A percentile compares a stretch with the other conserved stretches of the same genome.
Evolutionary conservation across 2,888 invertebrate genomes (phyloP).

Genomic region (Venustoraphidia nigricollis): DNA sequence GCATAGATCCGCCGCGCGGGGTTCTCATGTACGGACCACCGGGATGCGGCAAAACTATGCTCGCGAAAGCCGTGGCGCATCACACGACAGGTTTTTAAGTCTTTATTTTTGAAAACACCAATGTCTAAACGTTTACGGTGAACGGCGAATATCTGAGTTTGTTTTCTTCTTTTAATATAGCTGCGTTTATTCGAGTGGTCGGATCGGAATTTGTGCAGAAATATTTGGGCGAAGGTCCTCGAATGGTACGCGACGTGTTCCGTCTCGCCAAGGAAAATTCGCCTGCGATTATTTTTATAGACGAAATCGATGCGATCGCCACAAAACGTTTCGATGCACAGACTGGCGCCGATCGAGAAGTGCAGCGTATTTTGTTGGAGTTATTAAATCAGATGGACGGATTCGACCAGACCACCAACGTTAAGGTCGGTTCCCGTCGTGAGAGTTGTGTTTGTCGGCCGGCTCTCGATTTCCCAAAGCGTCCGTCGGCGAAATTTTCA

Average conservation of each 20-base stretch:
- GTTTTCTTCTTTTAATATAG: slow-evolving; percentile 33
- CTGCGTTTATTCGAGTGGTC: slow-evolving; percentile 96
- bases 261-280: slow-evolving; percentile 97
- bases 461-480: background rate
- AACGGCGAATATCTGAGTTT: slow-evolving; percentile 1
- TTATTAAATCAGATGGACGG: slow-evolving; percentile 99
- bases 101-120: background rate
- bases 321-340: slow-evolving; percentile 98
- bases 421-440: slow-evolving; percentile 49
- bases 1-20: slow-evolving; percentile 96
- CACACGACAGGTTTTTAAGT: slow-evolving; percentile 71
- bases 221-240: slow-evolving; percentile 95
- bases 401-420: slow-evolving; percentile 99
- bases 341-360: slow-evolving; percentile 96
- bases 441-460: background rate
- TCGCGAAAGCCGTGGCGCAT: slow-evolving; percentile 97
- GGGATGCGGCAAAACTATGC: slow-evolving; percentile 98
- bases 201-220: slow-evolving; percentile 99
- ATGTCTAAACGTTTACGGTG: slow-evolving; percentile 1
- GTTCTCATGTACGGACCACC: slow-evolving; percentile 99
- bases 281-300: slow-evolving; percentile 98
- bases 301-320: slow-evolving; percentile 99
- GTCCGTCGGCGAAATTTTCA: too few species aligned
- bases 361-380: slow-evolving; percentile 93
- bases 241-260: slow-evolving; percentile 99